Conservation (phyloP, 2,113 vertebrate species). For the Tupaia tana region DNA sequence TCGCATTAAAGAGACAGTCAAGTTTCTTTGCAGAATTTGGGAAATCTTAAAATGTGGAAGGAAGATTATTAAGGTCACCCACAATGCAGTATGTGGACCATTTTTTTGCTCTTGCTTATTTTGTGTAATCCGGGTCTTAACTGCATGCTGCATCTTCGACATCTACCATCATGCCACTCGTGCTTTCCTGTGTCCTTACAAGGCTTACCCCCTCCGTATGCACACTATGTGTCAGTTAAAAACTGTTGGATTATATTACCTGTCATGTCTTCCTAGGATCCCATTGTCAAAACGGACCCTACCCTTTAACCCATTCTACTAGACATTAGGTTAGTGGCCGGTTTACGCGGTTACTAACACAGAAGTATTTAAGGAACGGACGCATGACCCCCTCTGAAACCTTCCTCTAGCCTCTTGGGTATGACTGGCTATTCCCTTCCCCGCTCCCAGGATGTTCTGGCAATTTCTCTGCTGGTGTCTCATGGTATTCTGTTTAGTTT, state of each 20-base stretch:
- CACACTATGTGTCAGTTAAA: no score
- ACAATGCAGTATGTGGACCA: neutral
- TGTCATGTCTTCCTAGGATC: neutral
- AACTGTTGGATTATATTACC: neutral
- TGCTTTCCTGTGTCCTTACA: neutral
- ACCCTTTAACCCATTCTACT: neutral
- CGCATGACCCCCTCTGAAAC: neutral
- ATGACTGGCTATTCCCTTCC: neutral
- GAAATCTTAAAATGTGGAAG: neutral
- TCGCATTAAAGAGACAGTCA: neutral
- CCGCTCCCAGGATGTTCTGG: neutral
- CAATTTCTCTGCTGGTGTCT: neutral
- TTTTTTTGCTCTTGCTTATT: neutral
- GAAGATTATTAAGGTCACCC: neutral
- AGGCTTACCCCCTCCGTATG: no score
- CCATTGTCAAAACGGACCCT: neutral
- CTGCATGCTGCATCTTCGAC: neutral
- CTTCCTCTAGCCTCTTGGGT: neutral
- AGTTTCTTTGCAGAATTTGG: neutral
- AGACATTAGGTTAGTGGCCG: neutral
- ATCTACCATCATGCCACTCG: neutral
- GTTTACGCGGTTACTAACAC: neutral
- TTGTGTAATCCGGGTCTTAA: neutral
- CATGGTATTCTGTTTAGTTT: neutral
- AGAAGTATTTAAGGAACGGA: neutral